Evolutionary conservation across 1,140 invertebrate genomes (phyloP).

Genomic region (Drosophila santomea): DNA sequence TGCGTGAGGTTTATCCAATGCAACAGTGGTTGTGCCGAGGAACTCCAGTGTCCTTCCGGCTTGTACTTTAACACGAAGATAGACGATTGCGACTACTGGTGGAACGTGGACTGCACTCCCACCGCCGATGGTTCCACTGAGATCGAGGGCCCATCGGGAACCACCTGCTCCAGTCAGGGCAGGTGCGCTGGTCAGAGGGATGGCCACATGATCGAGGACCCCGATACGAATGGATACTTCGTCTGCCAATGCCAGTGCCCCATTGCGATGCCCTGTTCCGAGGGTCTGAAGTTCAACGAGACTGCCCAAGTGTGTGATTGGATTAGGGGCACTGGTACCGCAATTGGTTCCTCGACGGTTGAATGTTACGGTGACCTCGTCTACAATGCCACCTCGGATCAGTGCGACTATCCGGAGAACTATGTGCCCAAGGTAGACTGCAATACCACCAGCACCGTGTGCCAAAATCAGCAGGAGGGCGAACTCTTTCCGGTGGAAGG

Average conservation of each 20-base stretch:
- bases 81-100: constrained; percentile 28
- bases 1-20: constrained; percentile 58
- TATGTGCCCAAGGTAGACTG: constrained; percentile 59
- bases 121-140: constrained; percentile 22
- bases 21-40: constrained; percentile 43
- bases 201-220: constrained; percentile 36
- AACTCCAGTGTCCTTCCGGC: constrained; percentile 45
- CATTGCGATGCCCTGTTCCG: constrained; percentile 56
- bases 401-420: constrained; percentile 53
- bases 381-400: constrained; percentile 56
- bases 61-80: constrained; percentile 36
- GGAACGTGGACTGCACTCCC: constrained; percentile 44
- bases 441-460: constrained; percentile 37
- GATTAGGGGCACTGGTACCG: not conserved
- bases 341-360: not conserved
- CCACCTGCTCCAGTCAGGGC: constrained; percentile 33
- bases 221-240: constrained; percentile 50
- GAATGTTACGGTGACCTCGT: constrained; percentile 45
- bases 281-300: constrained; percentile 43
- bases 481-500: constrained; percentile 55
- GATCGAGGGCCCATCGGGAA: constrained; percentile 58
- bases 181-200: constrained; percentile 33
- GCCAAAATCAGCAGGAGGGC: constrained; percentile 51
- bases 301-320: constrained; percentile 44
- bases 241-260: constrained; percentile 70